Base-by-base conservation (phyloP, 2,113 vertebrate genomes). In the Nesoenas mayeri region DNA sequence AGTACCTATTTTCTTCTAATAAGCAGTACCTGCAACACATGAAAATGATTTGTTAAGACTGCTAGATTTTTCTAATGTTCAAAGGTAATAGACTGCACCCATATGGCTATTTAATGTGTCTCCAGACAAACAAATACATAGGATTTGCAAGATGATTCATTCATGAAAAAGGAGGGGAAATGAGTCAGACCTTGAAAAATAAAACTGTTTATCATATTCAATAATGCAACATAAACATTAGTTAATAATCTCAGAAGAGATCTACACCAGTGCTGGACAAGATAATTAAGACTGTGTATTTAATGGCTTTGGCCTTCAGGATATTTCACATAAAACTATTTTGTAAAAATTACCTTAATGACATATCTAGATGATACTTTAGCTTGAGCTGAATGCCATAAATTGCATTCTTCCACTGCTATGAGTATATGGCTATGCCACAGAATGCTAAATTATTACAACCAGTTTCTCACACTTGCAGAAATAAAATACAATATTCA, bases 401-500 rank as follows among this genome's bases (percentile, higher is more conserved):
- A 87, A 77, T 91, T 89, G 24, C 21, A 80, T 75, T 93, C 9
- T 92, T 92, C 65, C 47, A 66, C 91, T 93, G 92, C 36, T 95
- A 29, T 89, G 78, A 92, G 15, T 91, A 36, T 57, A 58, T 75
- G 57, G n/a, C 26, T 83, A 54, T 57, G 75, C 36, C 24, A 89
- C 22, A 93, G 66, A 92, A 94, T 58, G 50, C 16, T 93, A 96
- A 96, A 50, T 93, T 91, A 94, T 96, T 96, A 87, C 34, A 90
- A 48, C 29, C 28, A 67, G 10, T 51, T 57, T 88, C 62, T 80
- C 62, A 91, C n/a, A 96, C 36, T 62, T 97, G 73, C 56, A 88
- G 89, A 97, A 97, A 93, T 93, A 95, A 97, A 96, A 95, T 48
- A 92, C 28, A 73, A 73, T 80, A 54, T 92, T 79, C 31, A 79